phyloP scores from a whole-genome alignment of 2,797 vertebrate genomes.

The Pseudopleuronectes americanus region DNA sequence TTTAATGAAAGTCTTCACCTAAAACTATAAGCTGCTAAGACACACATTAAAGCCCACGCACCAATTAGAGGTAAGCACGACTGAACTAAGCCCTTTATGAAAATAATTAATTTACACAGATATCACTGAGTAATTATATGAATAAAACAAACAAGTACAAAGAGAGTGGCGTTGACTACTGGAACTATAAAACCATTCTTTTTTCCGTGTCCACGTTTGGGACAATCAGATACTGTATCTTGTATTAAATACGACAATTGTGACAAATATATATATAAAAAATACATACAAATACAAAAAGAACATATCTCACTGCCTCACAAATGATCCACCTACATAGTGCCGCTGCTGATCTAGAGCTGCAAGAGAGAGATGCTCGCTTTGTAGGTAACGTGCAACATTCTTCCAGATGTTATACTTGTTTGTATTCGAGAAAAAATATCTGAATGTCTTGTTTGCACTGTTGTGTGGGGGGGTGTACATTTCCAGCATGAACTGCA shows the following conservation, averaged over 20 bases:
- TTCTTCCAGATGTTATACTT: not conserved
- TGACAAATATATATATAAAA: no score
- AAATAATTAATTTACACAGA: not conserved
- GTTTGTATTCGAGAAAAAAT: not conserved
- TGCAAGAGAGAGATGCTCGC: not conserved
- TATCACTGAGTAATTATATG: not conserved
- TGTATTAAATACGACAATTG: no score
- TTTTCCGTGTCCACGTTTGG: no score
- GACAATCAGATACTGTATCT: no score
- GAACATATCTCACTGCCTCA: not conserved
- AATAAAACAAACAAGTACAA: not conserved
- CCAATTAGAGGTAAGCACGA: not conserved
- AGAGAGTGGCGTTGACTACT: no score
- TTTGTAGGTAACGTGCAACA: not conserved
- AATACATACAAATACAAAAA: not conserved
- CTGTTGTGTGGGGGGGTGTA: constrained; percentile 11
- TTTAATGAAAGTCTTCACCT: not conserved
- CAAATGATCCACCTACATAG: not conserved
- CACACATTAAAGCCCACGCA: not conserved
- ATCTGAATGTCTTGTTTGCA: not conserved
- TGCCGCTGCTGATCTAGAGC: not conserved
- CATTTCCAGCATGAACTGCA: constrained; percentile 23
- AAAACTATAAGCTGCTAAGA: constrained; percentile 1
- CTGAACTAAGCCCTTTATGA: not conserved
- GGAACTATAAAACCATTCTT: no score